These are phyloP conservation scores for Echinarachnius parma DNA, from an alignment of 53 echinoderm and acorn worm species.

Conservation along the genomic window DNA sequence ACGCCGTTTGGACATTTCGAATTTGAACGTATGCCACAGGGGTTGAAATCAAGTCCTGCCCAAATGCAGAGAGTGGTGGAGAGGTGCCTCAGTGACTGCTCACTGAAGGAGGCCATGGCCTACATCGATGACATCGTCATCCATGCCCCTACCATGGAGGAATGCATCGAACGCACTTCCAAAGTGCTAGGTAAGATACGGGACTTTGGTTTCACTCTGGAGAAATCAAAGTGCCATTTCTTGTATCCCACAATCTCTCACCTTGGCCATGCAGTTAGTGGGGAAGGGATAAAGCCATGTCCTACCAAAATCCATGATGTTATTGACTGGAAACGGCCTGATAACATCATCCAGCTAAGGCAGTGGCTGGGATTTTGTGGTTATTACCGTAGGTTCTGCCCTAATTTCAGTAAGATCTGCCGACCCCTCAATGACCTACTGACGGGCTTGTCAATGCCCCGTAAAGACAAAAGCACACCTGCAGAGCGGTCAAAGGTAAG, in stretches of 20 bases:
- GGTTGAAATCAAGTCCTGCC: conserved; percentile 24
- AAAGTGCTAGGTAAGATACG: background rate
- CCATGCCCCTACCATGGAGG: background rate
- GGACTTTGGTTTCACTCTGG: conserved; percentile 24
- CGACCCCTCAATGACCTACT: conserved; percentile 12
- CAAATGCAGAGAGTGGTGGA: conserved; percentile 17
- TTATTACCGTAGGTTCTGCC: conserved; percentile 27
- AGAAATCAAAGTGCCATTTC: conserved; percentile 24
- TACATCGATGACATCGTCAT: conserved; percentile 41
- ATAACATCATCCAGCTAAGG: conserved; percentile 6
- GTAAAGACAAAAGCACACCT: conserved; percentile 7
- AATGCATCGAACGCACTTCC: conserved; percentile 18
- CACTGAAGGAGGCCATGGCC: conserved; percentile 9
- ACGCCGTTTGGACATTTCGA: conserved; percentile 19
- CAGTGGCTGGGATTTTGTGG: conserved; percentile 21
- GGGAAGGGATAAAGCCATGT: conserved; percentile 2
- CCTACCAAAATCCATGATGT: conserved; percentile 12
- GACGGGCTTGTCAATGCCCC: conserved; percentile 16
- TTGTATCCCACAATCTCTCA: conserved; percentile 12
- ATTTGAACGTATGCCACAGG: conserved; percentile 9
- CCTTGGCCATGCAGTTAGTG: conserved; percentile 27
- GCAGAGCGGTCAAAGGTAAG: conserved; percentile 20
- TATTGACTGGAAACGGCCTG: background rate
- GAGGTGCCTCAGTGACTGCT: conserved; percentile 2
- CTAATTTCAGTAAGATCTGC: conserved; percentile 9